Conservation (phyloP, 2,888 invertebrate species). For the Abrostola triplasia region DNA sequence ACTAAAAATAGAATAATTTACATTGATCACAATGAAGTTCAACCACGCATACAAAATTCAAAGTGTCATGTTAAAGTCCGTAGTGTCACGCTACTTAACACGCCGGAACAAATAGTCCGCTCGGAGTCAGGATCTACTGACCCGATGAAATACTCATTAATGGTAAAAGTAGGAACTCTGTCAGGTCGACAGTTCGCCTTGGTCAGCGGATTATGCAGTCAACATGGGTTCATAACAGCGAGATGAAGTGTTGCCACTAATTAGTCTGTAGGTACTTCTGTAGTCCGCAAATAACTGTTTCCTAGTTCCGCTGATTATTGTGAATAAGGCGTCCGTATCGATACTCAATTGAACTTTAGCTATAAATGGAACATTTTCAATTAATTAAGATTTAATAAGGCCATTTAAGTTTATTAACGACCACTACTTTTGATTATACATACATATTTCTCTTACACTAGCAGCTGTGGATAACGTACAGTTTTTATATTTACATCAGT, state of each 20-base stretch:
- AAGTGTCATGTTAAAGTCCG: no score
- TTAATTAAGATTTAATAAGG: no score
- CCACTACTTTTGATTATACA: no score
- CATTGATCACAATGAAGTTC: no score
- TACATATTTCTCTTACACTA: no score
- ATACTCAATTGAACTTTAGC: not conserved
- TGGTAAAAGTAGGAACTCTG: constrained; percentile 47
- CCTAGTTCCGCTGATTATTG: constrained; percentile 38
- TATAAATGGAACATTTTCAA: not conserved
- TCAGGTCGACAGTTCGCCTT: constrained; percentile 41
- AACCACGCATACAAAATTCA: no score
- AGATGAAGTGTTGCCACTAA: constrained; percentile 33
- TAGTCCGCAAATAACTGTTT: constrained; percentile 17
- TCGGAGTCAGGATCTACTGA: constrained; percentile 15
- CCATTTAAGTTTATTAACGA: no score
- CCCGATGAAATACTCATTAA: constrained; percentile 12
- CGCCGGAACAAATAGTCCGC: constrained; percentile 23
- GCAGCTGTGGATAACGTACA: no score
- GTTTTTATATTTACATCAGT: no score
- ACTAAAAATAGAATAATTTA: not conserved
- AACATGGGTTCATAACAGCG: constrained; percentile 13
- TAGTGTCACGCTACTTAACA: constrained; percentile 14
- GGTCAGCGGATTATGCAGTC: constrained; percentile 9
- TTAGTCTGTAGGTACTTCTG: constrained; percentile 16
- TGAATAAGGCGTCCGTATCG: not conserved